Conservation (phyloP, 1,140 invertebrate genomes). For the Manduca sexta region DNA sequence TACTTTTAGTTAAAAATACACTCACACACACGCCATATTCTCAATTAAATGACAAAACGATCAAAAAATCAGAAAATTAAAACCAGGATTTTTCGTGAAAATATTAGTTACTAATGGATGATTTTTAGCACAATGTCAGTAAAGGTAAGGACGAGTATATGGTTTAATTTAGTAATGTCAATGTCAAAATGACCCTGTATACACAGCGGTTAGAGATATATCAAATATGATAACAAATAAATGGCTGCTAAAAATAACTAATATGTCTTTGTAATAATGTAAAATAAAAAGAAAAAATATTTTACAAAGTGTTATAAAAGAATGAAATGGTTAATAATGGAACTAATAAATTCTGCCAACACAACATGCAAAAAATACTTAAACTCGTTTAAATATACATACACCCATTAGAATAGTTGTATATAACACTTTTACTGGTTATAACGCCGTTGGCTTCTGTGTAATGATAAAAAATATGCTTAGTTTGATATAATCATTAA, state of each 20-base stretch:
- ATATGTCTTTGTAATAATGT: not conserved
- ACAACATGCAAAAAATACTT: constrained; percentile 31
- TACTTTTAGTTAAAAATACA: too few relatives aligned
- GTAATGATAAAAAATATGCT: constrained; percentile 33
- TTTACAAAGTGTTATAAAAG: not conserved
- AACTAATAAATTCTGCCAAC: constrained; percentile 1
- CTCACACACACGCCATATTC: too few relatives aligned
- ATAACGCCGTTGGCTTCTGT: constrained; percentile 65
- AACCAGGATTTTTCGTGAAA: too few relatives aligned
- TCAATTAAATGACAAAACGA: too few relatives aligned
- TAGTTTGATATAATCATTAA: not conserved
- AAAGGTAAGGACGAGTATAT: too few relatives aligned
- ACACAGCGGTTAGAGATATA: too few relatives aligned
- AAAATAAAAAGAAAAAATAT: not conserved
- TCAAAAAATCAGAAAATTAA: too few relatives aligned
- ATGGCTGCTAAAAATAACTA: not conserved
- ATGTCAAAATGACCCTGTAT: too few relatives aligned
- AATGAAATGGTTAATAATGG: not conserved
- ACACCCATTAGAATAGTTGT: constrained; percentile 66
- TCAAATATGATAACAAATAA: not conserved
- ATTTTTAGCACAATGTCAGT: too few relatives aligned
- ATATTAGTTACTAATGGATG: too few relatives aligned
- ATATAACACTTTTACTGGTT: constrained; percentile 62
- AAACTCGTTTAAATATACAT: constrained; percentile 54
- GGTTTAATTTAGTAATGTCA: too few relatives aligned